These are phyloP conservation scores for Elaeidobius kamerunicus DNA, from an alignment of 2,888 invertebrate genomes.

Conservation along the genomic window DNA sequence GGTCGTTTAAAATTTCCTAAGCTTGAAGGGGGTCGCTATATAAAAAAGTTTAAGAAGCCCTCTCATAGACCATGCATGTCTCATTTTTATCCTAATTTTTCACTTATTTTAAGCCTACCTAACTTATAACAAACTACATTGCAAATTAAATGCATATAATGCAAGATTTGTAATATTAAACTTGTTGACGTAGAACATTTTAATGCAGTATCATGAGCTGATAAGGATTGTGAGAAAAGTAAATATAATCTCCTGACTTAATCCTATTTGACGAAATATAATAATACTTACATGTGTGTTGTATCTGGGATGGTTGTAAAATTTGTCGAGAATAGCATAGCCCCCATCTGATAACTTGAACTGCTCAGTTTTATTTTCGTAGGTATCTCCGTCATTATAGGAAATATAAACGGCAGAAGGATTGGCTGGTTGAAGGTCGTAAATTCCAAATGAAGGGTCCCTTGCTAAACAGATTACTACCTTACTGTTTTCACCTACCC, in stretches of 20 bases:
- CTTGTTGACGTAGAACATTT: too few relatives aligned
- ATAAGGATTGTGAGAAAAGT: too few relatives aligned
- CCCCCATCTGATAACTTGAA: slow-evolving; percentile 58
- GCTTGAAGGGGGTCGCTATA: too few relatives aligned
- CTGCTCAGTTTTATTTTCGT: slow-evolving; percentile 67
- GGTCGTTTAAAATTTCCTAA: not conserved
- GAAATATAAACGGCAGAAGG: slow-evolving; percentile 82
- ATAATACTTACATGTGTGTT: slow-evolving; percentile 79
- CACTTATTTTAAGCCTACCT: too few relatives aligned
- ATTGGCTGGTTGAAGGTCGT: slow-evolving; percentile 40
- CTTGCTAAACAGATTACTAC: slow-evolving; percentile 83
- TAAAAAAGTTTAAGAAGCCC: too few relatives aligned
- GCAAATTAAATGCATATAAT: too few relatives aligned
- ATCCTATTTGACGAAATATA: too few relatives aligned
- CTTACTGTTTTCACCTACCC: slow-evolving; percentile 86
- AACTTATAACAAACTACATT: too few relatives aligned
- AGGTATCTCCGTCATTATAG: slow-evolving; percentile 81
- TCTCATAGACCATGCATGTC: not conserved
- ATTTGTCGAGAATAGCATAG: slow-evolving; percentile 74
- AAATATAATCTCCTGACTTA: too few relatives aligned
- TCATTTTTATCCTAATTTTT: too few relatives aligned
- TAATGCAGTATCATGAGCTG: too few relatives aligned
- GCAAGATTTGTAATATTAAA: too few relatives aligned
- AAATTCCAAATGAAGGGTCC: slow-evolving; percentile 59
- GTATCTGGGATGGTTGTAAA: slow-evolving; percentile 78